A percentile compares a stretch with the other conserved stretches of the same genome.
Conservation (phyloP, 2,113 vertebrate genomes). For the Acrocephalus arundinaceus region DNA sequence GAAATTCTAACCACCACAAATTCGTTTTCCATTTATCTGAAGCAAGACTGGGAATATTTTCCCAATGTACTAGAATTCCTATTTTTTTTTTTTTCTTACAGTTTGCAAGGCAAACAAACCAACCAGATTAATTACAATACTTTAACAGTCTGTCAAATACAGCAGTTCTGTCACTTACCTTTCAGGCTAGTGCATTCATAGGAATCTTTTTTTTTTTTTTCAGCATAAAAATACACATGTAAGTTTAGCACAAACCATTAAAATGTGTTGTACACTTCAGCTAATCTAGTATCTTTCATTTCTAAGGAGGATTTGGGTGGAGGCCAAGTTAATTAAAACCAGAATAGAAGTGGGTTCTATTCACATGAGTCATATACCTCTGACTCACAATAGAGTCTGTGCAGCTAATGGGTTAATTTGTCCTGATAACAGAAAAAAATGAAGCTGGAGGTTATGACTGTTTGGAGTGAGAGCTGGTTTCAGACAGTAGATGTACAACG, state of each 20-base stretch:
- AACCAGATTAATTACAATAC: background rate
- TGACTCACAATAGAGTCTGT: constrained; percentile 29
- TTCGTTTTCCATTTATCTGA: background rate
- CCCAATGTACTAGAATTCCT: background rate
- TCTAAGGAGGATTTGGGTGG: constrained; percentile 21
- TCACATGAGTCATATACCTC: constrained; percentile 52
- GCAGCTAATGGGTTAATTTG: constrained; percentile 56
- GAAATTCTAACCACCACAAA: background rate
- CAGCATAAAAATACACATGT: background rate
- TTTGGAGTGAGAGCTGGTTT: constrained; percentile 14
- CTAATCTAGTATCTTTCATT: constrained; percentile 30
- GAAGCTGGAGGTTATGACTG: constrained; percentile 31
- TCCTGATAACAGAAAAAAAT: constrained; percentile 3
- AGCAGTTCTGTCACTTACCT: background rate
- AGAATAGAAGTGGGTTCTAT: constrained; percentile 28
- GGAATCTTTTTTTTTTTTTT: background rate
- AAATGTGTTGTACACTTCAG: constrained; percentile 15
- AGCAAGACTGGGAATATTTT: background rate
- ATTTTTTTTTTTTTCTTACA: background rate
- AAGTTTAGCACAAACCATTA: constrained; percentile 28
- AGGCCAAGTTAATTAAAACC: constrained; percentile 52
- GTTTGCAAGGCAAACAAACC: background rate
- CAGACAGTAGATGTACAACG: background rate
- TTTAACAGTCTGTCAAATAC: background rate
- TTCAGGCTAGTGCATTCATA: background rate